Evolutionary conservation across 2,888 invertebrate genomes (phyloP).

Genomic region (Scaptomyza reducta): DNA sequence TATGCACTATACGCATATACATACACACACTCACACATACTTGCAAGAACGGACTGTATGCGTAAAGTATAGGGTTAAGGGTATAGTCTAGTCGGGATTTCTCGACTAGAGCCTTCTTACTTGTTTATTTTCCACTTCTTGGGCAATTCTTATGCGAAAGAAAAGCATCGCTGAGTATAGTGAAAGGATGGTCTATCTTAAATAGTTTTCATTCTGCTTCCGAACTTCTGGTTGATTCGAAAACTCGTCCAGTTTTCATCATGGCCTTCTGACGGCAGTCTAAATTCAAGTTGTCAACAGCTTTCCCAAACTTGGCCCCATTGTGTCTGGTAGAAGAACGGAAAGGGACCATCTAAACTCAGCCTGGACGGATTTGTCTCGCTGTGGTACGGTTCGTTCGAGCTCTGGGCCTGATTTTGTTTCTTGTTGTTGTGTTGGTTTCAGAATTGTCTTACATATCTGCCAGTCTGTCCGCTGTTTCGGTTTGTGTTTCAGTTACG

Average conservation of each 20-base stretch:
- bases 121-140: conserved; percentile 11
- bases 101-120: too few relatives aligned
- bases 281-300: conserved; percentile 70
- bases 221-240: conserved; percentile 46
- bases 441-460: conserved; percentile 29
- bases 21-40: too few relatives aligned
- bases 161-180: conserved; percentile 22
- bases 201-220: conserved; percentile 61
- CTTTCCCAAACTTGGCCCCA: conserved; percentile 56
- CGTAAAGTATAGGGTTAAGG: too few relatives aligned
- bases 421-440: conserved; percentile 4
- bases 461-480: conserved; percentile 48
- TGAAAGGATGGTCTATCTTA: conserved; percentile 55
- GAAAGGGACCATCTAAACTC: conserved; percentile 17
- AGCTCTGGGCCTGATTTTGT: neutral
- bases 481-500: conserved; percentile 18
- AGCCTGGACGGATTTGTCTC: conserved; percentile 5
- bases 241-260: conserved; percentile 31
- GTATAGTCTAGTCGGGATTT: too few relatives aligned
- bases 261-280: conserved; percentile 30
- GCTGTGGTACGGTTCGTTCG: conserved; percentile 11
- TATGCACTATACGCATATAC: too few relatives aligned
- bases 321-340: conserved; percentile 48
- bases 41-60: too few relatives aligned
- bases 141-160: conserved; percentile 27